These are phyloP conservation scores for Phataginus tricuspis DNA, from an alignment of 2,797 vertebrate genomes.

Conservation along the genomic window DNA sequence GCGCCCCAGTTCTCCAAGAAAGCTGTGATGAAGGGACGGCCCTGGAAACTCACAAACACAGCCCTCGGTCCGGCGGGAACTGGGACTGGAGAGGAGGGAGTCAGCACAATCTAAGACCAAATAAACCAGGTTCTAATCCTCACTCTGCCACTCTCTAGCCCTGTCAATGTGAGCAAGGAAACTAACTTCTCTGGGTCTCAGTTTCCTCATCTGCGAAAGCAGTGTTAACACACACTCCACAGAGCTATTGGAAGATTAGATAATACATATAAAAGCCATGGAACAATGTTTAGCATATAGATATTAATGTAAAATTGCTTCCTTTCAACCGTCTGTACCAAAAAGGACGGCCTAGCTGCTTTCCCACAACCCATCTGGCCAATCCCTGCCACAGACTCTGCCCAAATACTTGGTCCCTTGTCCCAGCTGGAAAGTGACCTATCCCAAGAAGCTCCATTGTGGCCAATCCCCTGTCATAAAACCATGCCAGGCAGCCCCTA, in stretches of 20 bases:
- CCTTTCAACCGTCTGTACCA: not conserved
- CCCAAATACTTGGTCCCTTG: not conserved
- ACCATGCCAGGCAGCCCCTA: not conserved
- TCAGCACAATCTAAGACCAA: not conserved
- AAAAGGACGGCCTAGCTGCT: not conserved
- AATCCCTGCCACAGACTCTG: not conserved
- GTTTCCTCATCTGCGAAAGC: not conserved
- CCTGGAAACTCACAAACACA: slow-evolving; percentile 63
- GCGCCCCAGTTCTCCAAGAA: slow-evolving; percentile 85
- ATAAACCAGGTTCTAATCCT: not conserved
- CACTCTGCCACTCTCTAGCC: not conserved
- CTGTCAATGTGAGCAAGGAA: not conserved
- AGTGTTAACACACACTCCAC: not conserved
- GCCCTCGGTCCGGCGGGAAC: not conserved
- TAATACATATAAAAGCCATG: not conserved
- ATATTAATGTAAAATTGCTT: not conserved
- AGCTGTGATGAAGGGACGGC: slow-evolving; percentile 85
- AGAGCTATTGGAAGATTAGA: not conserved
- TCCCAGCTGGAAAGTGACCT: not conserved
- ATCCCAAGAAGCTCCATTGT: not conserved
- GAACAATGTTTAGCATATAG: not conserved
- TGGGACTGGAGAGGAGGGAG: not conserved
- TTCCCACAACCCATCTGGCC: not conserved
- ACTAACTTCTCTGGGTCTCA: not conserved
- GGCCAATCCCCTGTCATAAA: not conserved